Base-by-base conservation (phyloP, 2,888 invertebrate species). In the Branchinecta sandiegonensis region DNA sequence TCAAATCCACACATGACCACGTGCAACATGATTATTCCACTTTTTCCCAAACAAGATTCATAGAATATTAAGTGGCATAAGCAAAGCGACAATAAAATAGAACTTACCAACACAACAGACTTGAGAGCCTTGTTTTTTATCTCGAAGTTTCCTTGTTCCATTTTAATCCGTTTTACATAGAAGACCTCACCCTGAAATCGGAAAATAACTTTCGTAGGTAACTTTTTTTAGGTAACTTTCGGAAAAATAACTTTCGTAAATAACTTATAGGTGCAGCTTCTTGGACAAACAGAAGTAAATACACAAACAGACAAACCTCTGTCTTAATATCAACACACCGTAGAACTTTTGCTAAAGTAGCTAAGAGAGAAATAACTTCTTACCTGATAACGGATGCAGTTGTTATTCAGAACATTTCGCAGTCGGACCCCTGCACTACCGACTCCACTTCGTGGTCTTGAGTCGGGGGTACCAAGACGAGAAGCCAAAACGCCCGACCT, bases 101-200 rank as follows among this genome's bases (percentile, higher is more conserved):
- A 14, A 10, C 74, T 76, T 13, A 79, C 83, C 78, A 85, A 83
- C 65, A 89, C 85, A 70, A 91, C 79, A 65, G 88, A 81, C 76
- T 90, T 90, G 79, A 88, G 85, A 2, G 90, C 85, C 77, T 88
- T 90, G 70, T 85, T 85, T 75, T 87, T 89, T 73, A 94, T 80
- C 77, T 93, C 91, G 71, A 88, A 83, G 46, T 80, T 80, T 70
- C 81, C 80, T 70, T 79, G 77, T 66, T 75, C 76, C 69, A 83
- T 79, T 47, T 85, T 84, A 69, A 94, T 81, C 75, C 87, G 87
- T 77, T 90, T 90, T 75, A 94, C 82, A 77, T 90, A 90, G 23
- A 94, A 93, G 71, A 93, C 81, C 76, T 94, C 94, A 1, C 94
- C 94, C 90, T 90, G 81, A 47, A 78, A 78, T 71, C 4, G 37